These are phyloP conservation scores for Grammomys dolichurus DNA, from an alignment of 2,113 vertebrate genomes.

Conservation along the genomic window DNA sequence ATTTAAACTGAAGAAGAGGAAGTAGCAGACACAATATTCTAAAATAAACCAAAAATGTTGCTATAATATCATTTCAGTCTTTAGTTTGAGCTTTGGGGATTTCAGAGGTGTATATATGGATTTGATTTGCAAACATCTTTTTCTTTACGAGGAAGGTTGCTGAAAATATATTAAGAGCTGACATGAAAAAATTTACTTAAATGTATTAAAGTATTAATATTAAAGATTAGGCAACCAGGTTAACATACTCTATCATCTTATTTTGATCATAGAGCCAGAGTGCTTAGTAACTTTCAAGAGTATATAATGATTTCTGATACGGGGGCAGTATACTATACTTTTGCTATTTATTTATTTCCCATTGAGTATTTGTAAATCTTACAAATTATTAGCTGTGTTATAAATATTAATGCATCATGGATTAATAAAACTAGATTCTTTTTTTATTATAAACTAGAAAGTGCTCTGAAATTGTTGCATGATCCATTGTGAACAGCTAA, in stretches of 20 bases:
- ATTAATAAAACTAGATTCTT: not conserved
- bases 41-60: constrained; percentile 21
- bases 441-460: not conserved
- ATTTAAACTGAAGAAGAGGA: not conserved
- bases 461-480: not conserved
- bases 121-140: constrained; percentile 25
- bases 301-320: not conserved
- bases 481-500: not conserved
- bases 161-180: not conserved
- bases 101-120: not conserved
- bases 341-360: not conserved
- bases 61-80: not conserved
- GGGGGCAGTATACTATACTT: not conserved
- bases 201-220: not conserved
- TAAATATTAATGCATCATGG: not conserved
- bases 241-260: not conserved
- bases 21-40: not conserved
- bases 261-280: not conserved
- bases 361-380: not conserved
- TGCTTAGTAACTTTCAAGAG: not conserved
- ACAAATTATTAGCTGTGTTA: not conserved
- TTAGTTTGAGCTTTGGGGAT: not conserved
- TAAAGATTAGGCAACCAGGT: not conserved
- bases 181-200: constrained; percentile 33
- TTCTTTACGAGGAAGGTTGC: not conserved